These are phyloP conservation scores for Enteromius viviparus DNA, from an alignment of 2,797 vertebrate species.

Conservation along the genomic window DNA sequence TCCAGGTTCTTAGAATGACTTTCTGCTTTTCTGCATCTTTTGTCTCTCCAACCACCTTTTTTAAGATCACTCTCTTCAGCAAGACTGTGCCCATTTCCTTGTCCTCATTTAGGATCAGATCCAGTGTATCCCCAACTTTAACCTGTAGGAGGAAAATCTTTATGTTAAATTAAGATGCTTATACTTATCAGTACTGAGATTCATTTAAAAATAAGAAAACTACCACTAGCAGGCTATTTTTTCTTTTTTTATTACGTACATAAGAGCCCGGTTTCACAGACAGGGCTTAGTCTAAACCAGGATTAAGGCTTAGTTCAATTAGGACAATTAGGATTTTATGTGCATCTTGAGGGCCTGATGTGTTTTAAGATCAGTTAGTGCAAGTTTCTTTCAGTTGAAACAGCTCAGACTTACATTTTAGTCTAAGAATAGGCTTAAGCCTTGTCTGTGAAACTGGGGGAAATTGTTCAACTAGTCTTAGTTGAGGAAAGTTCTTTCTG, in stretches of 20 bases:
- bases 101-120: slow-evolving; percentile 85
- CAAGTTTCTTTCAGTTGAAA: too few relatives aligned
- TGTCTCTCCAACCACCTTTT: slow-evolving; percentile 77
- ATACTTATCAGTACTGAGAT: not conserved
- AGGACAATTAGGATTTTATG: too few relatives aligned
- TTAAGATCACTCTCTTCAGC: slow-evolving; percentile 87
- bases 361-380: too few relatives aligned
- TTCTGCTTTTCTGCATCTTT: slow-evolving; percentile 82
- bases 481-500: not conserved
- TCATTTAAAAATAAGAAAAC: not conserved
- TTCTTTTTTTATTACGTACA: not conserved
- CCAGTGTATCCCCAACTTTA: slow-evolving; percentile 89
- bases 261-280: too few relatives aligned
- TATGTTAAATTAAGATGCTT: not conserved
- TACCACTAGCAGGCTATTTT: not conserved
- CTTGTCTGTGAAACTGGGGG: too few relatives aligned
- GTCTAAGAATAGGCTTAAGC: too few relatives aligned
- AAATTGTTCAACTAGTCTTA: not conserved
- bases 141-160: slow-evolving; percentile 77
- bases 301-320: too few relatives aligned
- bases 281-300: too few relatives aligned
- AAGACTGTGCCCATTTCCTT: slow-evolving; percentile 81
- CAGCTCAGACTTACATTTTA: too few relatives aligned
- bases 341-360: too few relatives aligned
- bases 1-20: slow-evolving; percentile 89